These are phyloP conservation scores for Drosophila obscura DNA, from an alignment of 1,140 invertebrate species.

Conservation along the genomic window DNA sequence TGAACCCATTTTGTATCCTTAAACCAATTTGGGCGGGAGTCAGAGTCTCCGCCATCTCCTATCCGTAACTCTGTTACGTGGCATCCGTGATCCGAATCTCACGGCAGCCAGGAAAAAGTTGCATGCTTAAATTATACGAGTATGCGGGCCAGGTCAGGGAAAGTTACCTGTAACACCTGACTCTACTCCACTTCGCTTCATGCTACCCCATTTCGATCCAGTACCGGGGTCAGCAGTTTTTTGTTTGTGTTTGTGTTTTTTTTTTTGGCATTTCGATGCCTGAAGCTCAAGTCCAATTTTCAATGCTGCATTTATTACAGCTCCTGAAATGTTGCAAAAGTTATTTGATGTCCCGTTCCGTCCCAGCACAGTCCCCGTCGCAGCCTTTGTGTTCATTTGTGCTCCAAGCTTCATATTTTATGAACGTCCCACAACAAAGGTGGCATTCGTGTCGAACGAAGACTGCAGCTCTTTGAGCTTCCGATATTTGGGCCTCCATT, in stretches of 20 bases:
- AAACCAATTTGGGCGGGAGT: conserved; percentile 33
- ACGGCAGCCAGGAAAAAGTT: conserved; percentile 36
- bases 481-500: conserved; percentile 24
- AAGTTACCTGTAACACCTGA: conserved; percentile 3
- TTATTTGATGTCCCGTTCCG: conserved; percentile 43
- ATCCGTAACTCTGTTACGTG: conserved; percentile 28
- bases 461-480: conserved; percentile 11
- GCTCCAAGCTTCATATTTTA: conserved; percentile 53
- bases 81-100: conserved; percentile 47
- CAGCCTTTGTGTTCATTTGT: conserved; percentile 33
- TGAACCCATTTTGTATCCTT: conserved; percentile 2
- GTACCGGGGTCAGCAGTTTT: conserved; percentile 1
- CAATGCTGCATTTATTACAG: conserved; percentile 58
- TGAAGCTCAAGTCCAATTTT: conserved; percentile 54
- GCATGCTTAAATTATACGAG: conserved; percentile 42
- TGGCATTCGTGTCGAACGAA: conserved; percentile 43
- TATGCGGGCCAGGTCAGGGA: conserved; percentile 27
- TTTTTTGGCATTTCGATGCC: conserved; percentile 55
- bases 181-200: not conserved
- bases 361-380: not conserved
- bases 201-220: conserved; percentile 1
- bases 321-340: conserved; percentile 50
- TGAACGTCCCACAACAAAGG: conserved; percentile 49
- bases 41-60: not conserved
- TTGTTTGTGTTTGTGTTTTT: conserved; percentile 3